phyloP scores from a whole-genome alignment of 2,888 invertebrate species.

The Pyrrhia umbra region DNA sequence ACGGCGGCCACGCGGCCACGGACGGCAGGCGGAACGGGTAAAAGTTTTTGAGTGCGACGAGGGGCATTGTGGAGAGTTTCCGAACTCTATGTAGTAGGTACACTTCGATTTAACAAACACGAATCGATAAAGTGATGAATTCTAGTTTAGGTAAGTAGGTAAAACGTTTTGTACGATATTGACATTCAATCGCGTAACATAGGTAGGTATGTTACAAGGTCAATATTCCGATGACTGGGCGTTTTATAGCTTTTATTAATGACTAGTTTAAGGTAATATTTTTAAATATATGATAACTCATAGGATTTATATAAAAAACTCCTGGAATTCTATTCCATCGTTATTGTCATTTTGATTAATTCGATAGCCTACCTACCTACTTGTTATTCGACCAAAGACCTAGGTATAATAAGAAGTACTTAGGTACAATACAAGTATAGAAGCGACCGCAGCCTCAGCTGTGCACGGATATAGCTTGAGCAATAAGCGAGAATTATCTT shows the following conservation, averaged over 20 bases:
- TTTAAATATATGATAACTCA: slow-evolving; percentile 1
- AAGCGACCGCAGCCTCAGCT: too few species aligned
- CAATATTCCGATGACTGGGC: background rate
- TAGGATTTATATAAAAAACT: slow-evolving; percentile 15
- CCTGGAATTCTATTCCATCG: background rate
- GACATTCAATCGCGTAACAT: slow-evolving; percentile 2
- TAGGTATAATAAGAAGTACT: too few species aligned
- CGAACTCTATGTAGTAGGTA: too few species aligned
- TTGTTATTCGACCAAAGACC: too few species aligned
- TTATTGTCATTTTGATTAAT: slow-evolving; percentile 25
- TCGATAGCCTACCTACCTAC: slow-evolving; percentile 16
- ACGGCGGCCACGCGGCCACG: too few species aligned
- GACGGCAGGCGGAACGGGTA: too few species aligned
- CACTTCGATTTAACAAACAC: background rate
- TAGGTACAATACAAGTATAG: background rate
- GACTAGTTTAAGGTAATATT: background rate
- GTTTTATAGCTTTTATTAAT: slow-evolving; percentile 15
- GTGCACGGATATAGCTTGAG: too few species aligned
- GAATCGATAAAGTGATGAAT: background rate
- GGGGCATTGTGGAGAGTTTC: too few species aligned
- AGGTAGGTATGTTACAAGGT: slow-evolving; percentile 10
- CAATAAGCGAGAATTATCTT: too few species aligned
- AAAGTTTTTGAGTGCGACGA: background rate
- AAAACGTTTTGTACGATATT: slow-evolving; percentile 6
- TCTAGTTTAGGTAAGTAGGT: too few species aligned